Percentiles rank a stretch among this genome's conserved stretches.
Evolutionary conservation across 1,140 invertebrate genomes (phyloP).

Genomic region (Platorchestia sp.): DNA sequence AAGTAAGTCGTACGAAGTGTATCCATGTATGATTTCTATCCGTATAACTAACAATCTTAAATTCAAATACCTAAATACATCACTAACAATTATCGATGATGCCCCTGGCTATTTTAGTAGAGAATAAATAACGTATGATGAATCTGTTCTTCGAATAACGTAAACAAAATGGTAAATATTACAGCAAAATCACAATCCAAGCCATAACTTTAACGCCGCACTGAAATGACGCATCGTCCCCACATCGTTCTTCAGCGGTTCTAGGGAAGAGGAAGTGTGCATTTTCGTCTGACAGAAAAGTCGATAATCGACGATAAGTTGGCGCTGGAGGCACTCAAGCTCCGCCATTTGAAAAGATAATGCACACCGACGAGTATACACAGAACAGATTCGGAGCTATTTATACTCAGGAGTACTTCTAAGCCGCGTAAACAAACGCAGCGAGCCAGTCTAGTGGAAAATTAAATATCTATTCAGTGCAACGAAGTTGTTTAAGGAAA

Average conservation of each 20-base stretch:
- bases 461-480: not conserved
- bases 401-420: not conserved
- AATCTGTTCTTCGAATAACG: not conserved
- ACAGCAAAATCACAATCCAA: not conserved
- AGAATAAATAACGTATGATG: too few species aligned
- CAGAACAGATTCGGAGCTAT: not conserved
- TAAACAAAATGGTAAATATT: not conserved
- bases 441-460: not conserved
- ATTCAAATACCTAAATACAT: too few species aligned
- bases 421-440: not conserved
- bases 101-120: too few species aligned
- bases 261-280: not conserved
- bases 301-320: constrained; percentile 35
- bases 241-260: not conserved
- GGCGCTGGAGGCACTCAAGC: constrained; percentile 8
- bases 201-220: not conserved
- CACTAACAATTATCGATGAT: too few species aligned
- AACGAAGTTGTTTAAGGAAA: not conserved
- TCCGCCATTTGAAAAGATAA: not conserved
- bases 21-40: too few species aligned
- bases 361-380: not conserved
- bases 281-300: not conserved
- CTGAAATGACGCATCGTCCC: not conserved
- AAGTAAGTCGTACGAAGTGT: too few species aligned
- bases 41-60: too few species aligned